A percentile compares a stretch with the other conserved stretches of the same genome.
Conservation (phyloP, 2,888 invertebrate genomes). For the Exephanes ischioxanthus region DNA sequence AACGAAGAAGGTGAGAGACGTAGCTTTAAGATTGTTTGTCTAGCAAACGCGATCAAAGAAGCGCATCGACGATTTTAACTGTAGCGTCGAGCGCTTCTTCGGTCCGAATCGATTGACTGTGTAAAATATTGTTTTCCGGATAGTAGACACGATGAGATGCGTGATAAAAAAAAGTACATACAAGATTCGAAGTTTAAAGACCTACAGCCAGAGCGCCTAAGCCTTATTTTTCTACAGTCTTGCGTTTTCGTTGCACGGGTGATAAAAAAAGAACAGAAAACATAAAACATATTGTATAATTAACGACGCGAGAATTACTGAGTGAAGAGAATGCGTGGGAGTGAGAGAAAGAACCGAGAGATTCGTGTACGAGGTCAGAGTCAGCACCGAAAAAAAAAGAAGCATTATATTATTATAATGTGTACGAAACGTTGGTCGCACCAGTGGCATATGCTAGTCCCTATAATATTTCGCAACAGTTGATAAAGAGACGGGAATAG, state of each 20-base stretch:
- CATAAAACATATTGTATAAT: conserved; percentile 46
- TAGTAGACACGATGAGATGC: conserved; percentile 38
- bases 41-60: conserved; percentile 59
- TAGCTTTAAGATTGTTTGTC: conserved; percentile 70
- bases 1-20: conserved; percentile 49
- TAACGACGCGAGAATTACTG: conserved; percentile 29
- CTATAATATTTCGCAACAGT: conserved; percentile 61
- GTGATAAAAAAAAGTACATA: conserved; percentile 34
- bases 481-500: conserved; percentile 41
- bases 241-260: conserved; percentile 75
- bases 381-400: conserved; percentile 42
- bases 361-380: conserved; percentile 12
- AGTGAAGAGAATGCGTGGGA: conserved; percentile 31
- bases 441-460: conserved; percentile 67
- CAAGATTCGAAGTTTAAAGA: conserved; percentile 64
- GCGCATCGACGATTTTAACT: conserved; percentile 35
- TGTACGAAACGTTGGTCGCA: conserved; percentile 74
- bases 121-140: conserved; percentile 65
- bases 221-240: conserved; percentile 84
- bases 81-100: conserved; percentile 36
- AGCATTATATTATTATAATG: conserved; percentile 65
- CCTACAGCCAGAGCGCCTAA: conserved; percentile 76
- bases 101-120: conserved; percentile 54
- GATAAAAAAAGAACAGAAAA: conserved; percentile 43
- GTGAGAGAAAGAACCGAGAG: conserved; percentile 19